Conservation (phyloP, 2,888 invertebrate genomes). For the Apodemia mormo region DNA sequence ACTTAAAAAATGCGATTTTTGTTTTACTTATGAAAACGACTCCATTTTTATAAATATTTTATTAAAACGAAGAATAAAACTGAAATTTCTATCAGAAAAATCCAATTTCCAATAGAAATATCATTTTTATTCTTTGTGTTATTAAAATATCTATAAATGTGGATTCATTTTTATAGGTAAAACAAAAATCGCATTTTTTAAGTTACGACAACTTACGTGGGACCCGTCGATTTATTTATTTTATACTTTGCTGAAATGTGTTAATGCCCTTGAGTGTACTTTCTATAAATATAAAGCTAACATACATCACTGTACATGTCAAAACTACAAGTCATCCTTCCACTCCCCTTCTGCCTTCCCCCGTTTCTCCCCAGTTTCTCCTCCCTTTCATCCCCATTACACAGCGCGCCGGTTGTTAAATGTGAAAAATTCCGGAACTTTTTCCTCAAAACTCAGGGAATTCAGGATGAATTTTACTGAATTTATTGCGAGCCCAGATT, state of each 20-base stretch:
- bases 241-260: not conserved
- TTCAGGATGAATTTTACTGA: constrained; percentile 17
- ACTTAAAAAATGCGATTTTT: too few relatives aligned
- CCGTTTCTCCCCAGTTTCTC: not conserved
- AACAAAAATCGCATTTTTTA: too few relatives aligned
- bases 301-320: constrained; percentile 15
- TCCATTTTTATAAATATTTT: too few relatives aligned
- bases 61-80: too few relatives aligned
- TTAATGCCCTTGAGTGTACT: constrained; percentile 1
- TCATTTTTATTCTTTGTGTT: too few relatives aligned
- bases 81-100: too few relatives aligned
- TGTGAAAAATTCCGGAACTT: constrained; percentile 15
- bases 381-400: constrained; percentile 13
- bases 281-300: not conserved
- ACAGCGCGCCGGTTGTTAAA: constrained; percentile 10
- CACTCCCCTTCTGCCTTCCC: not conserved
- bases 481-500: constrained; percentile 17
- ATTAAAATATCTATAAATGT: too few relatives aligned
- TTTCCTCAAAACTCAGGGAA: constrained; percentile 15
- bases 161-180: too few relatives aligned
- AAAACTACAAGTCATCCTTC: constrained; percentile 15
- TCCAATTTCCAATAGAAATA: too few relatives aligned
- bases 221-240: not conserved
- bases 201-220: too few relatives aligned
- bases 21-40: too few relatives aligned